Evolutionary conservation across 2,888 invertebrate genomes (phyloP).

Genomic region (Drosophila engyochracea): DNA sequence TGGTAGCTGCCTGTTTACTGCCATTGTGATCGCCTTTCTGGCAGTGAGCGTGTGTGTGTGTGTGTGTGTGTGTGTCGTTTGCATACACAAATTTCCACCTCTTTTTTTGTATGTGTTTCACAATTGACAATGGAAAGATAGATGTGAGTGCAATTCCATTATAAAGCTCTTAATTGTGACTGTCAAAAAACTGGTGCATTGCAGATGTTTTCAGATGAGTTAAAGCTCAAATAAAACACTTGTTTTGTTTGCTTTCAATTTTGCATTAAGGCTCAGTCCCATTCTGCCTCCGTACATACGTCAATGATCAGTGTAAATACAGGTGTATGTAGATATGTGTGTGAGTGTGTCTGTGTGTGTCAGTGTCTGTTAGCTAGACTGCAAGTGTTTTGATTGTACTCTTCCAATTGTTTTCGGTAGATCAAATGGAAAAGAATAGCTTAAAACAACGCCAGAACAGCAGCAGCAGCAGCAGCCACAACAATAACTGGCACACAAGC

Average conservation of each 20-base stretch:
- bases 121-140: constrained; percentile 58
- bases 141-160: constrained; percentile 17
- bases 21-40: constrained; percentile 50
- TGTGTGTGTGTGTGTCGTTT: constrained; percentile 47
- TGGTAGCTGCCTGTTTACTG: constrained; percentile 38
- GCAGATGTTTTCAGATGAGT: constrained; percentile 23
- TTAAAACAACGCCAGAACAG: constrained; percentile 43
- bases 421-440: constrained; percentile 65
- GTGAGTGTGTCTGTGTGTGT: constrained; percentile 8
- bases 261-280: constrained; percentile 39
- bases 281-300: constrained; percentile 48
- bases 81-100: constrained; percentile 72
- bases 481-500: constrained; percentile 62
- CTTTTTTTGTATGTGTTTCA: constrained; percentile 30
- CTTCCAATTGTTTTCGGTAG: constrained; percentile 65
- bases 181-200: constrained; percentile 35
- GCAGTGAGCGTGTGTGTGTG: constrained; percentile 15
- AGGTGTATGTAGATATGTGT: constrained; percentile 32
- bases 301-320: constrained; percentile 39
- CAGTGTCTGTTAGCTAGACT: constrained; percentile 28
- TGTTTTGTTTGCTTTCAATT: constrained; percentile 17
- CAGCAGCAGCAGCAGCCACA: constrained; percentile 32
- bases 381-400: constrained; percentile 58
- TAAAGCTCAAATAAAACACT: neutral
- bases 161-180: constrained; percentile 23